Evolutionary conservation across 1,140 invertebrate species (phyloP), one percentile per base, ranked within the genome.

Genomic region (Drusus annulatus): DNA sequence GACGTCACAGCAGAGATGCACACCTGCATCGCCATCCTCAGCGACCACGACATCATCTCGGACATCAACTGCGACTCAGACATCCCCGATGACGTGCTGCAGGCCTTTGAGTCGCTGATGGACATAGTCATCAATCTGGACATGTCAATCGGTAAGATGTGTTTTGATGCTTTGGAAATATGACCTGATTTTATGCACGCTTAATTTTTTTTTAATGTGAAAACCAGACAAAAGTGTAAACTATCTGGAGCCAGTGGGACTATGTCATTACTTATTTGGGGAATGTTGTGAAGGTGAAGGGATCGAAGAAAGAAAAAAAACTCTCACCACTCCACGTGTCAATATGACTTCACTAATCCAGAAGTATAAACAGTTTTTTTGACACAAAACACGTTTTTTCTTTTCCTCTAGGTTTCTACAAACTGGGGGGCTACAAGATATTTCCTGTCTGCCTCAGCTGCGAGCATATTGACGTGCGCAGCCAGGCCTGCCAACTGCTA

Each of bases 381-480:
- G 31, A 7, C 3, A 36, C n/a, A 56, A 56, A 56, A 56, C 16
- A 69, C 6, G 3, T 17, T 23, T 85, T 86, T 51, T 69, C 28
- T 65, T 68, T 69, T 74, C 89, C 8, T 45, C 7, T 87, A 93
- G 94, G 96, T 90, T 96, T 96, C 86, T 93, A 93, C 84, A 96
- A 96, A 88, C 92, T 96, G 83, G 94, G 94, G 7, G 95, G 95
- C 1, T 95, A 95, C 84, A 87, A 90, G 0, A 90, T 95, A 56
- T 91, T 96, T 58, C 89, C 91, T 0, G 86, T 92, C 0, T 93
- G 95, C 84, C 87, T 95, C 23, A 90, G 92, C 80, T 93, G 92
- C 73, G 86, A 91, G 3, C 91, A 93, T 80, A 85, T 89, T 1
- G 90, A 91, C 13, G 89, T 96, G 0, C 89, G 94, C 31, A 91